Evolutionary conservation across 2,888 invertebrate species (phyloP).

Genomic region (Synanthedon formicaeformis): DNA sequence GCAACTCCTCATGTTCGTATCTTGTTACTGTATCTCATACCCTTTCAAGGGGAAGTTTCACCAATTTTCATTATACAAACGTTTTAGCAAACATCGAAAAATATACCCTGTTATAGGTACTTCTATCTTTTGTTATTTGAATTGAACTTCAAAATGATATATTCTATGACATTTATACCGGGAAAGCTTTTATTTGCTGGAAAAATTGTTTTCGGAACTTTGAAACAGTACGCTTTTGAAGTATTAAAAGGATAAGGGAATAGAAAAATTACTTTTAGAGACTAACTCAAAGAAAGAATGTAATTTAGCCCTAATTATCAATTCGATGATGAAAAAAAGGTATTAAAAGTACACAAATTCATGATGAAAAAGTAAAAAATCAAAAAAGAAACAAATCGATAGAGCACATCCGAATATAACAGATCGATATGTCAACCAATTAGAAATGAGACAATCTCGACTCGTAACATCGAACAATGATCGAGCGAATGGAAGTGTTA

Average conservation of each 20-base stretch:
- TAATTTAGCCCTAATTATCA: too few relatives aligned
- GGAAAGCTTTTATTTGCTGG: too few relatives aligned
- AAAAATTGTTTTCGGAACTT: too few relatives aligned
- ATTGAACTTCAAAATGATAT: too few relatives aligned
- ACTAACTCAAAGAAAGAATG: too few relatives aligned
- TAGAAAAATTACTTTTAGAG: too few relatives aligned
- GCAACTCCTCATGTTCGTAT: not conserved
- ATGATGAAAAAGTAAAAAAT: slow-evolving; percentile 6
- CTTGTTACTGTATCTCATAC: not conserved
- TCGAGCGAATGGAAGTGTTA: slow-evolving; percentile 11
- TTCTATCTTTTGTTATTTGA: too few relatives aligned
- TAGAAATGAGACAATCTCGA: slow-evolving; percentile 10
- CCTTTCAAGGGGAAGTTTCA: not conserved
- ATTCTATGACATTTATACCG: too few relatives aligned
- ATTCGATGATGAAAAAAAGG: not conserved
- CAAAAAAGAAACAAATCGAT: slow-evolving; percentile 9
- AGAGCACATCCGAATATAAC: slow-evolving; percentile 10
- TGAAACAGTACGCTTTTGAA: too few relatives aligned
- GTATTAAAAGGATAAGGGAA: too few relatives aligned
- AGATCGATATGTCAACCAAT: slow-evolving; percentile 18
- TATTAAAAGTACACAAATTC: not conserved
- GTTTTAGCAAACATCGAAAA: too few relatives aligned
- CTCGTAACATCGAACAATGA: slow-evolving; percentile 15
- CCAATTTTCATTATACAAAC: not conserved
- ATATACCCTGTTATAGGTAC: too few relatives aligned